phyloP scores from a whole-genome alignment of 2,113 vertebrate species.

The Tychaedon coryphoeus region DNA sequence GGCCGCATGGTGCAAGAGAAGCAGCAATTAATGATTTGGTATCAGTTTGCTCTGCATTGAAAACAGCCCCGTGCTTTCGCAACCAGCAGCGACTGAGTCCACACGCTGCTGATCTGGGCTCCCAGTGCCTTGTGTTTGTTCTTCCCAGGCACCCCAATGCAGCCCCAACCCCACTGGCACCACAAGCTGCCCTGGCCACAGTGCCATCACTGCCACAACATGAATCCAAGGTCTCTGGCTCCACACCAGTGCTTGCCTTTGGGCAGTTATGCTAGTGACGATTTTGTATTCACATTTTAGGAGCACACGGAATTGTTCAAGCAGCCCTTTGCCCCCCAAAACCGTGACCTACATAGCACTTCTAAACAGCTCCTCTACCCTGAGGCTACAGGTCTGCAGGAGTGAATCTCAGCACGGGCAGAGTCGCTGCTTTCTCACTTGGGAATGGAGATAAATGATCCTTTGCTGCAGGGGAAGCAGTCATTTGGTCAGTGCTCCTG shows the following conservation, averaged over 20 bases:
- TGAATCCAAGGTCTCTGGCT: not conserved
- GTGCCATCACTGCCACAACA: not conserved
- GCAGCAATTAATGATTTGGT: not conserved
- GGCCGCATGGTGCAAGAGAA: not conserved
- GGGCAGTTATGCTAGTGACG: not conserved
- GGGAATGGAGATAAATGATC: not conserved
- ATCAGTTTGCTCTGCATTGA: not conserved
- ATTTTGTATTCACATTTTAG: not conserved
- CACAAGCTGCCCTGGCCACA: rapidly evolving
- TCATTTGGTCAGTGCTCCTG: not conserved
- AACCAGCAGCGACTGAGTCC: not conserved
- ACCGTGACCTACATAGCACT: not conserved
- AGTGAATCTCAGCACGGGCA: not conserved
- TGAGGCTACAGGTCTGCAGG: not conserved
- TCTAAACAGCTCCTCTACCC: not conserved
- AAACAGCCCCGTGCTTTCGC: not conserved
- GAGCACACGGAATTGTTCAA: not conserved
- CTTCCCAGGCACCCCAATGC: not conserved
- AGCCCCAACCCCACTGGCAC: not conserved
- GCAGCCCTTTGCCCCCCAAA: not conserved
- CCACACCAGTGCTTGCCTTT: not conserved
- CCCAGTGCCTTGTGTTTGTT: not conserved
- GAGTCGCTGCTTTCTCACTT: not conserved
- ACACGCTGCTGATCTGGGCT: not conserved
- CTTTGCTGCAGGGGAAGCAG: not conserved